Base-by-base conservation (phyloP, 2,888 invertebrate genomes). In the Pammene aurita region DNA sequence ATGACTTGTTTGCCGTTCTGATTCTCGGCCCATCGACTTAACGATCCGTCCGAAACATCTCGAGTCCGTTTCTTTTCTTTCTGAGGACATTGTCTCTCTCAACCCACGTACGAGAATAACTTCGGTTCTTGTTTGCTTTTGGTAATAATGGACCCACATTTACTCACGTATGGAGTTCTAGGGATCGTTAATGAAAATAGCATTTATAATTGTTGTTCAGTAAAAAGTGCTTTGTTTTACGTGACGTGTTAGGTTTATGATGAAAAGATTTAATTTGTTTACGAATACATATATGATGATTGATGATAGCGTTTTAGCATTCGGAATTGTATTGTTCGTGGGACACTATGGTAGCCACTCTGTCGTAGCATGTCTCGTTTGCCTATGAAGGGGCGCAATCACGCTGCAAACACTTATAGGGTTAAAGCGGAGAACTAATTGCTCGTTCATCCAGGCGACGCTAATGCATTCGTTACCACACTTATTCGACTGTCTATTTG, bases 91-190 rank as follows among this genome's bases (percentile, higher is more conserved):
- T 67, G 67, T 61, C 60, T 60, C 44, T 54, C 34, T 60, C 67
- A 10, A 14, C 63, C 63, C 63, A 68, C 67, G 62, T 63, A 56
- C 54, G 38, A 13, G 48, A 63, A 68, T 50, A 57, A 14, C 52
- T 55, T 61, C 7, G 52, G 44, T 60, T 62, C 62, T 56, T 66
- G 56, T 54, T 57, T 66, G 56, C 44, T 56, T 66, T 66, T 48
- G 60, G 35, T 67, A 61, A 64, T 54, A 61, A 66, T 52, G 61
- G 52, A 54, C 61, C 61, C 67, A 67, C 61, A 67, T 67, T 61
- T 67, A 67, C 67, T 61, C 61, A 58, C 60, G 60, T 52, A 60
- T 16, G 14, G 42, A 18, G 42, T 34, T 52, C 44, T 34, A 42
- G 41, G 52, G 14, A 10, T 54, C n/a, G 54, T 41, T 5, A 61